Evolutionary conservation across 2,797 vertebrate genomes (phyloP).

Genomic region (Channallabes apus): DNA sequence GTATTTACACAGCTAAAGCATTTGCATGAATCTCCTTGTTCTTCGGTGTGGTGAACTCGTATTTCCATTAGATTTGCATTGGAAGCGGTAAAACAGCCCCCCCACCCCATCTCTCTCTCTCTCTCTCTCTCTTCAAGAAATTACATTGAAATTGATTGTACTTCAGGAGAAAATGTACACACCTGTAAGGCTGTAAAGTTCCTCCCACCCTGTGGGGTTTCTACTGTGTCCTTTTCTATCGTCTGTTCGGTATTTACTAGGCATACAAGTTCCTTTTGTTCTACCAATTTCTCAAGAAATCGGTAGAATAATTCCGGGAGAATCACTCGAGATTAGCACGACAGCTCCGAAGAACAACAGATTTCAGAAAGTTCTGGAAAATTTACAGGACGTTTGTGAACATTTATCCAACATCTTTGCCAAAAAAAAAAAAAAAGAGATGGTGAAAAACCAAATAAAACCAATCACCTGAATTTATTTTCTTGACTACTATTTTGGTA

Average conservation of each 20-base stretch:
- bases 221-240: no score
- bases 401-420: background rate
- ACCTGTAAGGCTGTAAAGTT: background rate
- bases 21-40: constrained; percentile 30
- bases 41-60: background rate
- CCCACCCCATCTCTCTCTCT: no score
- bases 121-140: background rate
- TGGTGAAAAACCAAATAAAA: background rate
- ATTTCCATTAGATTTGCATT: constrained; percentile 49
- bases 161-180: background rate
- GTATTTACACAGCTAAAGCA: background rate
- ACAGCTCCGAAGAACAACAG: background rate
- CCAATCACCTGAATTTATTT: background rate
- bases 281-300: background rate
- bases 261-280: background rate
- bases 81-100: background rate
- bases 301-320: no score
- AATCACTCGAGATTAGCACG: background rate
- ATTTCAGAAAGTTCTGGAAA: background rate
- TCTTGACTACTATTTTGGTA: background rate
- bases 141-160: background rate
- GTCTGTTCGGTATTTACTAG: no score
- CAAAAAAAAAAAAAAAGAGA: background rate
- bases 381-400: background rate
- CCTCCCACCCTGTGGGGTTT: background rate